Conservation (phyloP, 1,140 invertebrate species). For the Camponotus pennsylvanicus region DNA sequence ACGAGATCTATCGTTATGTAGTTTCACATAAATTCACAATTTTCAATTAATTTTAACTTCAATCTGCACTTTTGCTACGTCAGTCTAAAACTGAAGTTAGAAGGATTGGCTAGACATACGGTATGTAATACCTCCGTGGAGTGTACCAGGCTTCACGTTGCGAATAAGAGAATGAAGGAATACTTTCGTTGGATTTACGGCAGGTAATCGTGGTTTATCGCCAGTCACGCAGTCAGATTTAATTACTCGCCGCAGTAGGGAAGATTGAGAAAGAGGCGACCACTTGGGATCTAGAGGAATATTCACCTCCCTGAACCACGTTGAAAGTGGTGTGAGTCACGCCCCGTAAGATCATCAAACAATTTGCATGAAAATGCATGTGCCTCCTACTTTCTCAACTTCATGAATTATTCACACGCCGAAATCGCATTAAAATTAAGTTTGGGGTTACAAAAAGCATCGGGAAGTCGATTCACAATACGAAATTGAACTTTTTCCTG, state of each 20-base stretch:
- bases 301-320: slow-evolving; percentile 37
- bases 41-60: neutral
- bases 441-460: slow-evolving; percentile 49
- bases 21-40: too few relatives aligned
- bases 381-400: slow-evolving; percentile 56
- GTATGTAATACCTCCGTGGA: neutral
- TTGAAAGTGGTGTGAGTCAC: slow-evolving; percentile 51
- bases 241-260: slow-evolving; percentile 51
- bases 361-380: slow-evolving; percentile 70
- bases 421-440: slow-evolving; percentile 67
- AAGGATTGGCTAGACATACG: slow-evolving; percentile 27
- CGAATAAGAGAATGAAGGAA: slow-evolving; percentile 56
- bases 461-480: neutral
- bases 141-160: slow-evolving; percentile 15
- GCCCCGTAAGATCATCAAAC: slow-evolving; percentile 66
- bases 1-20: too few relatives aligned
- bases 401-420: slow-evolving; percentile 68
- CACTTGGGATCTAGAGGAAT: slow-evolving; percentile 38
- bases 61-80: slow-evolving; percentile 11
- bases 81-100: slow-evolving; percentile 24
- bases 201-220: slow-evolving; percentile 55
- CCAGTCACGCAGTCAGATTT: slow-evolving; percentile 57
- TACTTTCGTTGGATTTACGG: slow-evolving; percentile 62
- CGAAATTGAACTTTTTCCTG: slow-evolving; percentile 19
- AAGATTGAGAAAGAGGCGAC: slow-evolving; percentile 6